A percentile compares a stretch with the other conserved stretches of the same genome.
Conservation (phyloP, 2,113 vertebrate species). For the Panthera leo region DNA sequence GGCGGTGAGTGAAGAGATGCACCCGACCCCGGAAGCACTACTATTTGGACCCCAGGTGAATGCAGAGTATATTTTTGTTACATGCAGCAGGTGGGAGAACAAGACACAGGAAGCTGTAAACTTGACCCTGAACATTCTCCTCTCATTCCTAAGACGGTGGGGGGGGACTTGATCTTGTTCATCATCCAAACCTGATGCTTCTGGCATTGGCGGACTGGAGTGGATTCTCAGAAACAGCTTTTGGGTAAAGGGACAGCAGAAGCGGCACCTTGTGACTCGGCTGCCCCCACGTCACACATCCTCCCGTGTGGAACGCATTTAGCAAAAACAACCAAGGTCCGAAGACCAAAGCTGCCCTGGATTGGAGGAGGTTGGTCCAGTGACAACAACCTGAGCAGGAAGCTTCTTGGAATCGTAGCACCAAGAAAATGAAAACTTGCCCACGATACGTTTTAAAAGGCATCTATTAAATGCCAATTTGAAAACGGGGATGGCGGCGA, state of each 20-base stretch:
- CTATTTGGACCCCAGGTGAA: not conserved
- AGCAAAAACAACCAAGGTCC: not conserved
- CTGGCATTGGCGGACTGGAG: not conserved
- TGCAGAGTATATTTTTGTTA: not conserved
- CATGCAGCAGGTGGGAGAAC: not conserved
- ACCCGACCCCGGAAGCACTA: fast-evolving
- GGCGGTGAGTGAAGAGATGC: not conserved
- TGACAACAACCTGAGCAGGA: not conserved
- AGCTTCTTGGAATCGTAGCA: not conserved
- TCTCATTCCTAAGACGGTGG: not conserved
- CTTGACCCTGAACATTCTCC: not conserved
- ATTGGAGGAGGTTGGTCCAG: not conserved
- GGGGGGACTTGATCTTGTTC: not conserved
- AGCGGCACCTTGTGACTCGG: not conserved
- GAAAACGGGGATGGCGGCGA: not conserved
- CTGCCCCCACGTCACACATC: fast-evolving
- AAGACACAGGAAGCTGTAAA: not conserved
- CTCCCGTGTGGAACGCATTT: not conserved
- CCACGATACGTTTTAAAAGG: not conserved
- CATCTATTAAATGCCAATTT: not conserved
- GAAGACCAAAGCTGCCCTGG: not conserved
- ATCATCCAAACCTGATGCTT: not conserved
- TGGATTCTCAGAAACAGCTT: not conserved
- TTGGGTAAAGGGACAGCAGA: not conserved
- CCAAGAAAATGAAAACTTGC: not conserved